phyloP scores from a whole-genome alignment of 2,888 invertebrate genomes.

The Augochlorella aurata region DNA sequence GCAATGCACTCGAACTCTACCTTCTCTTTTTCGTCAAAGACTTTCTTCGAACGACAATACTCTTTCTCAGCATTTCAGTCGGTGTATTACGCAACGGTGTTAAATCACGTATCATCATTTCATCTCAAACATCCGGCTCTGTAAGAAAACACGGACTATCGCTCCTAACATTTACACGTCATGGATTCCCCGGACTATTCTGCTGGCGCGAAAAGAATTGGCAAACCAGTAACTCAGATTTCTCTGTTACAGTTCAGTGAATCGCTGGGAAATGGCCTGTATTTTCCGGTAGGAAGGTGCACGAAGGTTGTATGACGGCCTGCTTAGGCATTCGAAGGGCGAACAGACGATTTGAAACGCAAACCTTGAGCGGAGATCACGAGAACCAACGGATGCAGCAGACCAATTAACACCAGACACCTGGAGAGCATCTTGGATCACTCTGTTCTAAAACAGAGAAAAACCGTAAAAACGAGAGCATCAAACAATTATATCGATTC shows the following conservation, averaged over 20 bases:
- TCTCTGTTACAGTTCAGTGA: not conserved
- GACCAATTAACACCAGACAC: constrained; percentile 23
- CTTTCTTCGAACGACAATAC: not conserved
- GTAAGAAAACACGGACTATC: not conserved
- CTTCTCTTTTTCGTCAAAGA: no score
- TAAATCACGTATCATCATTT: not conserved
- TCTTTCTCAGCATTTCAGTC: not conserved
- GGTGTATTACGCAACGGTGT: not conserved
- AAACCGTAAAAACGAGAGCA: not conserved
- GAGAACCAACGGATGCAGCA: constrained; percentile 32
- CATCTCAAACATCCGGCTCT: not conserved
- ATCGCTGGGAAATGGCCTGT: not conserved
- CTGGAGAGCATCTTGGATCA: constrained; percentile 24
- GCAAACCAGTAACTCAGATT: not conserved
- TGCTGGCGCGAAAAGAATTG: not conserved
- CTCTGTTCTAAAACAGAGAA: not conserved
- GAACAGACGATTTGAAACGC: constrained; percentile 15
- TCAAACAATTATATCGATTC: no score
- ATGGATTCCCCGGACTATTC: not conserved
- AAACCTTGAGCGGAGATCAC: constrained; percentile 59
- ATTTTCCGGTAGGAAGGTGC: not conserved
- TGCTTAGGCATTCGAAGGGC: constrained; percentile 11
- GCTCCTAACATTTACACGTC: not conserved
- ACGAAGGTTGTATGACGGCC: constrained; percentile 1
- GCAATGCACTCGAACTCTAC: not conserved